These are phyloP conservation scores for Lepidurus apus DNA, from an alignment of 1,140 invertebrate species.

Conservation along the genomic window DNA sequence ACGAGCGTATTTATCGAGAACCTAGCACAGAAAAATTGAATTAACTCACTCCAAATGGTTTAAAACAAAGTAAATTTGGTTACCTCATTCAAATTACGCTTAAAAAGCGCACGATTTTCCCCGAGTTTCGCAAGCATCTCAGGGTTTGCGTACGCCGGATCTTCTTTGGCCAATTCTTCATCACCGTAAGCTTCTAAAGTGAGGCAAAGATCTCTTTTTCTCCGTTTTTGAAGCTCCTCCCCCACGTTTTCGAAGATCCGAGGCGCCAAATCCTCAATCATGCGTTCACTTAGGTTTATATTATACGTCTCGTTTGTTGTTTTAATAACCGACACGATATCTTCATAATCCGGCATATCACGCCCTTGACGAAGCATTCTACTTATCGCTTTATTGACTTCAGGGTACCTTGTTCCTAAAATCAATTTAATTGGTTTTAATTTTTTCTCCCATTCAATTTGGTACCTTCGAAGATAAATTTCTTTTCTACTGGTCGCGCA, in stretches of 20 bases:
- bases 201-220: slow-evolving; percentile 21
- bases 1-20: neutral
- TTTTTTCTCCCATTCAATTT: neutral
- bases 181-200: neutral
- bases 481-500: neutral
- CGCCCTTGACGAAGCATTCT: neutral
- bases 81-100: neutral
- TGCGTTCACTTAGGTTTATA: neutral
- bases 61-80: neutral
- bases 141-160: neutral
- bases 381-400: slow-evolving; percentile 27
- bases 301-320: neutral
- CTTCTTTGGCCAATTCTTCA: neutral
- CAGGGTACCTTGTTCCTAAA: slow-evolving; percentile 26
- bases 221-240: slow-evolving; percentile 24
- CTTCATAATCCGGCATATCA: slow-evolving; percentile 29
- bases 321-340: slow-evolving; percentile 6
- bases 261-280: slow-evolving; percentile 26
- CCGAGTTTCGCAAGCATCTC: neutral
- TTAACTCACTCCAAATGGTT: neutral
- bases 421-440: neutral
- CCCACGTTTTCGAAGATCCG: slow-evolving; percentile 10
- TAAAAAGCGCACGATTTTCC: neutral
- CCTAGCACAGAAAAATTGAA: neutral
- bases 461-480: neutral